These are phyloP conservation scores for Seriola aureovittata DNA, from an alignment of 2,113 vertebrate species.

Conservation along the genomic window DNA sequence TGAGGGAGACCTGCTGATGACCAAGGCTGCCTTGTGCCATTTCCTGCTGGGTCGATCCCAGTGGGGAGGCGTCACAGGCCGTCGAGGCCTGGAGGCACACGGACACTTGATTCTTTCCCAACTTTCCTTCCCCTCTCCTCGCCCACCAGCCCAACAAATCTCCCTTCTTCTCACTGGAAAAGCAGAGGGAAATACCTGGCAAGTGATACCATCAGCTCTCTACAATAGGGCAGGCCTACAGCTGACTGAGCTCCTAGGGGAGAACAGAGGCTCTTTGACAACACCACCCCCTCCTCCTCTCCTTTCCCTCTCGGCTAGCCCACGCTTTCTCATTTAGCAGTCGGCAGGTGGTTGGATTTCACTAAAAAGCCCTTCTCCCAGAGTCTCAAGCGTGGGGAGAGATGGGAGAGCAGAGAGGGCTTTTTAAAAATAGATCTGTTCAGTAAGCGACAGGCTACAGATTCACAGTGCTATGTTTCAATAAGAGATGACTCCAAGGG, in stretches of 20 bases:
- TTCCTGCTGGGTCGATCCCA: constrained; percentile 78
- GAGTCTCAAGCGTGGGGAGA: constrained; percentile 67
- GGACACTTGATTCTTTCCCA: constrained; percentile 61
- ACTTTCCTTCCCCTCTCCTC: constrained; percentile 72
- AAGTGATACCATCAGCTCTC: constrained; percentile 73
- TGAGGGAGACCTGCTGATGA: constrained; percentile 46
- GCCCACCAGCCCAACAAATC: constrained; percentile 45
- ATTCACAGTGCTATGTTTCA: constrained; percentile 68
- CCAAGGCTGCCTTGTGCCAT: constrained; percentile 68
- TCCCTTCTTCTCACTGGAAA: constrained; percentile 63
- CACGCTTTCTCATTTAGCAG: constrained; percentile 82
- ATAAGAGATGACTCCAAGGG: constrained; percentile 57
- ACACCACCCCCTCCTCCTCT: constrained; percentile 35
- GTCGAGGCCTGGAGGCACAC: constrained; percentile 64
- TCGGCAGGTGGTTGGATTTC: constrained; percentile 84
- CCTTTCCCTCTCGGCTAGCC: constrained; percentile 74
- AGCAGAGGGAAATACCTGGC: constrained; percentile 78
- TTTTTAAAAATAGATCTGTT: constrained; percentile 79
- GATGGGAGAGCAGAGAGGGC: constrained; percentile 57
- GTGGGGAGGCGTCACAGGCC: constrained; percentile 67
- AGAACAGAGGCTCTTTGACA: constrained; percentile 84
- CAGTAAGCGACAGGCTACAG: constrained; percentile 69
- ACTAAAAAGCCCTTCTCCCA: constrained; percentile 80
- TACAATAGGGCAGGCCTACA: constrained; percentile 76
- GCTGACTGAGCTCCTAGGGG: constrained; percentile 79